Percentiles rank a stretch among this genome's conserved stretches.
Evolutionary conservation across 64 coral and sea anemone genomes (phyloP).

Genomic region (Pachyseris speciosa): DNA sequence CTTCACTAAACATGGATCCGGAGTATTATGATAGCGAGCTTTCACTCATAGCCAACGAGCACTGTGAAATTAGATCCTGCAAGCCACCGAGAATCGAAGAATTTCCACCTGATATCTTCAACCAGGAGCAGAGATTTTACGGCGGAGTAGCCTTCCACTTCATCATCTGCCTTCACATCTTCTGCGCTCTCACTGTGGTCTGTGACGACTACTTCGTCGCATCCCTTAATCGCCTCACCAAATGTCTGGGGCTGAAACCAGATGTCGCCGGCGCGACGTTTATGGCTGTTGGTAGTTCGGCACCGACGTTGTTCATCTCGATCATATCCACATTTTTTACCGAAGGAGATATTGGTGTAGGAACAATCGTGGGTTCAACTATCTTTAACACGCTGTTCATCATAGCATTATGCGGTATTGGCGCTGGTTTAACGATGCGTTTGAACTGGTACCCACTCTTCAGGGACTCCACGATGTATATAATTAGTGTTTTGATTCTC

Average conservation of each 20-base stretch:
- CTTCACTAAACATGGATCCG: conserved; percentile 19
- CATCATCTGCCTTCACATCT: conserved; percentile 82
- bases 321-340: conserved; percentile 96
- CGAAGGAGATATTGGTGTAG: conserved; percentile 91
- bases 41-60: conserved; percentile 19
- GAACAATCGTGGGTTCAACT: conserved; percentile 89
- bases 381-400: conserved; percentile 96
- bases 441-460: conserved; percentile 84
- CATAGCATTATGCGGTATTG: conserved; percentile 89
- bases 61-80: conserved; percentile 64
- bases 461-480: conserved; percentile 84
- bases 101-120: conserved; percentile 93
- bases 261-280: conserved; percentile 93
- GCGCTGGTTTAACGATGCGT: conserved; percentile 67
- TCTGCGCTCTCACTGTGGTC: conserved; percentile 91
- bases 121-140: conserved; percentile 84
- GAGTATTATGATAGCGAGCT: not conserved
- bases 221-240: conserved; percentile 83
- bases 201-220: conserved; percentile 94
- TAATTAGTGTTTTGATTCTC: conserved; percentile 81
- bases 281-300: conserved; percentile 94
- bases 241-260: conserved; percentile 81
- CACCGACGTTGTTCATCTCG: conserved; percentile 87
- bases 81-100: conserved; percentile 82
- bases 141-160: conserved; percentile 79